phyloP scores from a whole-genome alignment of 2,113 vertebrate species.

The Archocentrus centrarchus region DNA sequence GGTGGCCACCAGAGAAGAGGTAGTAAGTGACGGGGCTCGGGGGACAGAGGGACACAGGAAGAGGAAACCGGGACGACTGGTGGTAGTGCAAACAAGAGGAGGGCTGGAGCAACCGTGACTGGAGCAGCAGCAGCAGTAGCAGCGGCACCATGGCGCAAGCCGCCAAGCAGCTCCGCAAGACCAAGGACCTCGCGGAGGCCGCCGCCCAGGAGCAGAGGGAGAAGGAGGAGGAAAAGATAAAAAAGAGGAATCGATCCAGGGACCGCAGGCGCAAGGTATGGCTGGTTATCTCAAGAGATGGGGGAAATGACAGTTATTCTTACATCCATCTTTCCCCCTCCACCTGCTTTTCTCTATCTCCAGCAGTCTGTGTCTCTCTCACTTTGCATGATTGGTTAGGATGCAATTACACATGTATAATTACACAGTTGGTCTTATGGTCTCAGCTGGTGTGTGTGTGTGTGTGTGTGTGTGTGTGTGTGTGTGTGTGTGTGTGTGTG shows the following conservation, averaged over 20 bases:
- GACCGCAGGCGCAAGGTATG: conserved; percentile 96
- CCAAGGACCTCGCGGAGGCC: conserved; percentile 96
- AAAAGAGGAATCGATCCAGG: conserved; percentile 93
- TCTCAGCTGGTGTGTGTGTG: conserved; percentile 50
- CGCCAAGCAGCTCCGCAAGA: conserved; percentile 98
- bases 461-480: conserved; percentile 19
- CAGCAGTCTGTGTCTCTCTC: conserved; percentile 3
- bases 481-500: conserved; percentile 27
- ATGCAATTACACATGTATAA: conserved; percentile 57
- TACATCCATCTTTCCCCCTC: conserved; percentile 24
- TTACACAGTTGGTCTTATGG: conserved; percentile 54
- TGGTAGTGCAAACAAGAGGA: conserved; percentile 43
- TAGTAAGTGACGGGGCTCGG: conserved; percentile 49
- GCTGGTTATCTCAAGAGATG: conserved; percentile 37
- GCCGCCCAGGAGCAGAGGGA: conserved; percentile 94
- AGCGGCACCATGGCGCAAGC: conserved; percentile 94
- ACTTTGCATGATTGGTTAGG: conserved; percentile 33
- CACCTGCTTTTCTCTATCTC: conserved; percentile 18
- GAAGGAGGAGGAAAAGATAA: conserved; percentile 94
- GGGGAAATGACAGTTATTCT: conserved; percentile 31
- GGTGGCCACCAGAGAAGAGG: conserved; percentile 63
- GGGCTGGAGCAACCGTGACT: conserved; percentile 64
- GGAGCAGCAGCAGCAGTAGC: conserved; percentile 68
- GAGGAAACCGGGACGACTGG: conserved; percentile 62
- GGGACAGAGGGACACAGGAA: conserved; percentile 59